These are phyloP conservation scores for Fragum fragum DNA, from an alignment of 2,888 invertebrate species.

Conservation along the genomic window DNA sequence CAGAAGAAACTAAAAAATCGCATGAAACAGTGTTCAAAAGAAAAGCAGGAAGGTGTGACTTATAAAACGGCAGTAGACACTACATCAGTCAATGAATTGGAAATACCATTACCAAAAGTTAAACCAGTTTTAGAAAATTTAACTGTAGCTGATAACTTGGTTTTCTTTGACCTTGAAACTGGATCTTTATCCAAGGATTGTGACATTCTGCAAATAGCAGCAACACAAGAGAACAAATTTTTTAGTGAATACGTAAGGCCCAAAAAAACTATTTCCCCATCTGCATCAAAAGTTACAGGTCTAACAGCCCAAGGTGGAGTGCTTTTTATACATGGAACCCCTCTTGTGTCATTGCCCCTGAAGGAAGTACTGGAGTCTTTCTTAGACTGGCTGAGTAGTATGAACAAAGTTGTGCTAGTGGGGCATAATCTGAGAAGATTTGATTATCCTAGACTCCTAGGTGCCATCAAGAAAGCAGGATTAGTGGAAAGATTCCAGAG, in stretches of 20 bases:
- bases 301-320: slow-evolving; percentile 36
- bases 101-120: slow-evolving; percentile 1
- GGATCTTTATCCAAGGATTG: slow-evolving; percentile 27
- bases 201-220: slow-evolving; percentile 53
- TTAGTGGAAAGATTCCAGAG: slow-evolving; percentile 20
- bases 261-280: slow-evolving; percentile 30
- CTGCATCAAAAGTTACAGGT: slow-evolving; percentile 44
- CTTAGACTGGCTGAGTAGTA: slow-evolving; percentile 17
- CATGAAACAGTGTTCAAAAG: slow-evolving; percentile 8
- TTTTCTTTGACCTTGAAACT: slow-evolving; percentile 54
- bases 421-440: slow-evolving; percentile 49
- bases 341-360: slow-evolving; percentile 26
- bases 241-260: slow-evolving; percentile 41
- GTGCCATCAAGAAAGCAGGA: slow-evolving; percentile 1
- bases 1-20: slow-evolving; percentile 35
- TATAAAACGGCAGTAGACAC: slow-evolving; percentile 38
- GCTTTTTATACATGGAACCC: slow-evolving; percentile 34
- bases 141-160: background rate
- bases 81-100: background rate
- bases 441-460: slow-evolving; percentile 41
- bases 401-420: slow-evolving; percentile 18
- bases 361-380: slow-evolving; percentile 13
- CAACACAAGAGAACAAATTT: slow-evolving; percentile 12
- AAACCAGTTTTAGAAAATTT: slow-evolving; percentile 4
- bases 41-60: slow-evolving; percentile 39